phyloP scores from a whole-genome alignment of 2,113 vertebrate species.

The Rhinichthys klamathensis region DNA sequence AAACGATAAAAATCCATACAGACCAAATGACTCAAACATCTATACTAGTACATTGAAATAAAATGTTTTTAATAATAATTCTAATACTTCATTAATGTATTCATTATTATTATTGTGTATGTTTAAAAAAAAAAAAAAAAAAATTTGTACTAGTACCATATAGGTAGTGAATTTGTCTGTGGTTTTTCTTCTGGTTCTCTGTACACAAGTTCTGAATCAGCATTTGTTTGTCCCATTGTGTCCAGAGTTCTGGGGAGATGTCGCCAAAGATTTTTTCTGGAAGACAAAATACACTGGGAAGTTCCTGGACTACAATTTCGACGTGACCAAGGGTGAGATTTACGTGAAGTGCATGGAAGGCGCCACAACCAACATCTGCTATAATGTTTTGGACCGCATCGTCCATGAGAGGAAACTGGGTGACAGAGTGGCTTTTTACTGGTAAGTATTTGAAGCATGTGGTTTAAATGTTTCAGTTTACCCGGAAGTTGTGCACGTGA shows the following conservation, averaged over 20 bases:
- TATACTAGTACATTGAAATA: too few species aligned
- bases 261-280: constrained; percentile 95
- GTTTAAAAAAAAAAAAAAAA: too few species aligned
- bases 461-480: neutral
- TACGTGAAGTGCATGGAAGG: constrained; percentile 96
- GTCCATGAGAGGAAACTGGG: constrained; percentile 88
- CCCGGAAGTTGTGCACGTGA: neutral
- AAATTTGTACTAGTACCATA: too few species aligned
- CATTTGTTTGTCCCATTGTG: neutral
- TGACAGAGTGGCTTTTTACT: constrained; percentile 94
- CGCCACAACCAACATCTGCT: constrained; percentile 95
- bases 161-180: neutral
- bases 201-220: neutral
- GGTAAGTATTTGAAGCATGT: constrained; percentile 73
- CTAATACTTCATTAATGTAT: too few species aligned
- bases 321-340: constrained; percentile 93
- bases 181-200: neutral
- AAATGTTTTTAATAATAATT: too few species aligned
- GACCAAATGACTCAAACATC: too few species aligned
- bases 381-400: constrained; percentile 93
- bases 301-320: constrained; percentile 93
- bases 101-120: too few species aligned
- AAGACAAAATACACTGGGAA: constrained; percentile 82
- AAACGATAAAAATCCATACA: neutral
- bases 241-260: constrained; percentile 90